Percentiles rank a stretch among this genome's conserved stretches.
phyloP scores from a whole-genome alignment of 1,140 invertebrate species.

The Aphaenogaster floridana region DNA sequence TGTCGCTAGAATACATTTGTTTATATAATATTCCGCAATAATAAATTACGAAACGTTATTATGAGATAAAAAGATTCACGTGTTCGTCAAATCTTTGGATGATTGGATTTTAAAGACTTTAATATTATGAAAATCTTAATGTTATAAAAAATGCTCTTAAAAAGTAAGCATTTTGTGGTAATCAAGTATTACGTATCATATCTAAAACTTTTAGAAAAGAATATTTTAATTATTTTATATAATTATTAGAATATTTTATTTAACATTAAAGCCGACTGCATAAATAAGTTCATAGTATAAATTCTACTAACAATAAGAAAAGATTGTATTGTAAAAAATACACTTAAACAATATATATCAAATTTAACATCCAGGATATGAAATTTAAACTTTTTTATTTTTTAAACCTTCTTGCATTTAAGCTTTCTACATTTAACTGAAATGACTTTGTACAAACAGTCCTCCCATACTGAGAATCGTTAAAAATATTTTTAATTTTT shows the following conservation, averaged over 20 bases:
- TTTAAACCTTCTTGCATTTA: neutral
- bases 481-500: constrained; percentile 2
- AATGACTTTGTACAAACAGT: constrained; percentile 25
- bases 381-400: neutral
- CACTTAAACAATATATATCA: neutral
- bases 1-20: constrained; percentile 80
- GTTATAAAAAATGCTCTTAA: neutral
- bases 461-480: neutral
- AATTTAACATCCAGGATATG: neutral
- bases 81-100: neutral
- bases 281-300: neutral
- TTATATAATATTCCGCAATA: neutral
- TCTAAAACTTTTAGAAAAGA: neutral
- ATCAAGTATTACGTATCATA: neutral
- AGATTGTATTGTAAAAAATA: neutral
- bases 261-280: neutral
- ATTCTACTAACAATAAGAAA: neutral
- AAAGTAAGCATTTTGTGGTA: neutral
- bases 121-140: neutral
- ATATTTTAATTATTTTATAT: neutral
- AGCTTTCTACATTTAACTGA: neutral
- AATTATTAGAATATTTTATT: neutral
- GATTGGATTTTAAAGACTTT: neutral
- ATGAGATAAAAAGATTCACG: neutral
- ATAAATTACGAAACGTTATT: neutral